A percentile compares a stretch with the other conserved stretches of the same genome.
Conservation (phyloP, 2,888 invertebrate genomes). For the Cephus rjabovi region DNA sequence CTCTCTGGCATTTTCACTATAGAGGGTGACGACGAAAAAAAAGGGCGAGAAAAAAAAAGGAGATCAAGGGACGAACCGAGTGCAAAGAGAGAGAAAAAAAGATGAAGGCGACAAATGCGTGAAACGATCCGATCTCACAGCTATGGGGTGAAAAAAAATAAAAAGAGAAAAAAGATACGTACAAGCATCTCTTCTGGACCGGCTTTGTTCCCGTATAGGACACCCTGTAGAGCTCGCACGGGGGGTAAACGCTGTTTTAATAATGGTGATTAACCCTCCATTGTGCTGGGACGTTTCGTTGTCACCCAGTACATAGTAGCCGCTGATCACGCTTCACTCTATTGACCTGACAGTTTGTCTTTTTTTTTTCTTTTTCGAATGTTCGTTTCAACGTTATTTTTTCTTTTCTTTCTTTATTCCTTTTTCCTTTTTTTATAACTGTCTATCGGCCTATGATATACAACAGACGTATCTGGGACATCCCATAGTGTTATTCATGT, state of each 20-base stretch:
- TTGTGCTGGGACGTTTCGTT: constrained; percentile 31
- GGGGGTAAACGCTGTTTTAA: constrained; percentile 45
- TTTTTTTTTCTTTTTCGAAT: not conserved
- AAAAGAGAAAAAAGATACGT: not conserved
- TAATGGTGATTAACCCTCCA: constrained; percentile 53
- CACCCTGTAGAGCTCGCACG: constrained; percentile 42
- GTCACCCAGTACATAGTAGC: constrained; percentile 1
- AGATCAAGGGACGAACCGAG: not conserved
- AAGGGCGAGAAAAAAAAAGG: not conserved
- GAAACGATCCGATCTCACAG: constrained; percentile 15
- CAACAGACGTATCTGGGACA: not conserved
- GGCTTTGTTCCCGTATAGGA: constrained; percentile 23
- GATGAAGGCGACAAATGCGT: constrained; percentile 17
- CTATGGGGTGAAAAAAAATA: constrained; percentile 13
- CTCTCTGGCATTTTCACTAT: not conserved
- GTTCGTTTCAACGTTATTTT: not conserved
- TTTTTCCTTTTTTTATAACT: not conserved
- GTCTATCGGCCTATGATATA: not conserved
- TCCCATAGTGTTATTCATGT: not conserved
- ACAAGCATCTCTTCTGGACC: not conserved
- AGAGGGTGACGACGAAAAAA: not conserved
- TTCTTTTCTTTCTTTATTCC: not conserved
- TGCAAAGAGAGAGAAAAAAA: constrained; percentile 21
- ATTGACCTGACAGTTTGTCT: not conserved
- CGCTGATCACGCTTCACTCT: constrained; percentile 3